phyloP scores from a whole-genome alignment of 2,797 vertebrate species.

The Pangasius djambal region DNA sequence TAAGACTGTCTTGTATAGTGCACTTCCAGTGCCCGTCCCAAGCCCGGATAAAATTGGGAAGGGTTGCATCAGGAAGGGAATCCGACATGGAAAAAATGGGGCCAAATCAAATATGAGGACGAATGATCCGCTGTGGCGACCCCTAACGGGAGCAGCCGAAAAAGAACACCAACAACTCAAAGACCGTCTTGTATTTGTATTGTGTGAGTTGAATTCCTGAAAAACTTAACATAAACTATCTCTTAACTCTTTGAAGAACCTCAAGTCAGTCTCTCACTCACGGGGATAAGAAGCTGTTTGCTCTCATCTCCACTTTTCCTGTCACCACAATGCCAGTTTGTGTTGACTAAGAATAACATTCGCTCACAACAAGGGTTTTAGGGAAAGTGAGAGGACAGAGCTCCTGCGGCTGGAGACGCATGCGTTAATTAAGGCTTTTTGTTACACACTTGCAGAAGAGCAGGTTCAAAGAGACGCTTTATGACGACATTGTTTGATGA shows the following conservation, averaged over 20 bases:
- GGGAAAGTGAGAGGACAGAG: constrained; percentile 63
- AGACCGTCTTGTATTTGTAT: not conserved
- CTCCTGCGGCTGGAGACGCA: constrained; percentile 56
- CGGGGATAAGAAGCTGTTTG: constrained; percentile 66
- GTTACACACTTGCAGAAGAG: constrained; percentile 77
- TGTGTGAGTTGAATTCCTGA: not conserved
- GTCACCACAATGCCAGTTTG: constrained; percentile 63
- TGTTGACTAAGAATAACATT: constrained; percentile 73
- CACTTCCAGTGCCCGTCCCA: too few species aligned
- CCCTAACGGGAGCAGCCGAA: too few species aligned
- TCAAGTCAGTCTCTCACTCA: not conserved
- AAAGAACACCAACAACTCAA: not conserved
- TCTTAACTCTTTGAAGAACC: not conserved
- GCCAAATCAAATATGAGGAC: too few species aligned
- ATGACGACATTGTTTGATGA: constrained; percentile 79
- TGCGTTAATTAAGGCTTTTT: constrained; percentile 84
- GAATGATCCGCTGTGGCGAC: too few species aligned
- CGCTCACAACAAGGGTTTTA: constrained; percentile 59
- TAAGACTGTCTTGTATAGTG: too few species aligned
- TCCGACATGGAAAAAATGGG: too few species aligned
- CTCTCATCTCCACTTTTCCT: constrained; percentile 64
- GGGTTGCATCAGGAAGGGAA: too few species aligned
- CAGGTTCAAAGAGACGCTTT: constrained; percentile 85
- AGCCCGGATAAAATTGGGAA: too few species aligned
- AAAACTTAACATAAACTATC: not conserved